Evolutionary conservation across 1,140 invertebrate species (phyloP).

Genomic region (Meloidogyne floridensis): DNA sequence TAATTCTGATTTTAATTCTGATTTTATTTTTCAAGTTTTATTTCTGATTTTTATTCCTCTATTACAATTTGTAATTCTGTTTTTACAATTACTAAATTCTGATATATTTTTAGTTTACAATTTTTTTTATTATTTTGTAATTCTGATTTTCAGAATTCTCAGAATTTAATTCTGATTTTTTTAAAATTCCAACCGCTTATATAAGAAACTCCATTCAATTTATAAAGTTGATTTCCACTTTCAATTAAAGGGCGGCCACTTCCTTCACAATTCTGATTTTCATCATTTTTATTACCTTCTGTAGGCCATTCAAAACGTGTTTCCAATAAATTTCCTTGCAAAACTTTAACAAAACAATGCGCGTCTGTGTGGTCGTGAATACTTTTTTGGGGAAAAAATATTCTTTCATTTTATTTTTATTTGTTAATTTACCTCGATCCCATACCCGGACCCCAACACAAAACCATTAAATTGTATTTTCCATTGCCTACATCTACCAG

Average conservation of each 20-base stretch:
- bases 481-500: conserved; percentile 91
- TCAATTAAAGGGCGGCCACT: conserved; percentile 55
- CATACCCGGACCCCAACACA: conserved; percentile 95
- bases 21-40: not conserved
- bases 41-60: not conserved
- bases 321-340: conserved; percentile 72
- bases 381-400: conserved; percentile 61
- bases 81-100: not conserved
- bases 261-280: not conserved
- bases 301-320: conserved; percentile 77
- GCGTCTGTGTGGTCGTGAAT: conserved; percentile 95
- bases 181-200: conserved; percentile 79
- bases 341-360: conserved; percentile 93
- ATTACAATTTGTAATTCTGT: not conserved
- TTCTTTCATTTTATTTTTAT: not conserved
- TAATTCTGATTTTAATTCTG: not conserved
- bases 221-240: conserved; percentile 68
- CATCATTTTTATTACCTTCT: conserved; percentile 17
- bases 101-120: not conserved
- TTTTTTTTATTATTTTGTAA: not conserved
- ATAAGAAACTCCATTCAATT: conserved; percentile 82
- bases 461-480: conserved; percentile 92
- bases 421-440: conserved; percentile 71
- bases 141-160: not conserved
- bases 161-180: too few relatives aligned